A percentile compares a stretch with the other conserved stretches of the same genome.
These are phyloP conservation scores for Fundulus diaphanus DNA, from an alignment of 2,797 vertebrate genomes.

Conservation along the genomic window DNA sequence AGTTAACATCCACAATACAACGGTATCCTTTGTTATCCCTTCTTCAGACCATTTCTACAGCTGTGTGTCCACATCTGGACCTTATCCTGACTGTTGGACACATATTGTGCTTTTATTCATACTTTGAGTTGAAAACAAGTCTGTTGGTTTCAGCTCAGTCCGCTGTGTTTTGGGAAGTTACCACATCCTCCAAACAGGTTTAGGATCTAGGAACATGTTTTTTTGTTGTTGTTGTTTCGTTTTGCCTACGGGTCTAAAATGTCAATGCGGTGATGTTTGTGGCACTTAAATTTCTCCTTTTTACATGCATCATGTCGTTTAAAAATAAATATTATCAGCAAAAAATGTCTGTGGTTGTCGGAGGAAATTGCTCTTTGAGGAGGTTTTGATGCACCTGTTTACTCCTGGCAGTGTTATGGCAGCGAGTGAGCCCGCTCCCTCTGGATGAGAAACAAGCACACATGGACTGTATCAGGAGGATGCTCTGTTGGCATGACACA, in stretches of 20 bases:
- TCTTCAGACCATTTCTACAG: not conserved
- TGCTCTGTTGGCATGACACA: not conserved
- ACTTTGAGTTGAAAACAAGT: not conserved
- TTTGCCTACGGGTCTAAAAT: not conserved
- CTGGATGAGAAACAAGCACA: conserved; percentile 4
- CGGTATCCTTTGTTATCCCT: not conserved
- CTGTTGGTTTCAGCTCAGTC: not conserved
- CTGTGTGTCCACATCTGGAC: not conserved
- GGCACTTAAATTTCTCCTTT: not conserved
- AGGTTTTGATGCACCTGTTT: conserved; percentile 1
- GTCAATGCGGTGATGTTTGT: not conserved
- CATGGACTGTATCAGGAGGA: not conserved
- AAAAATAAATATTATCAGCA: not conserved
- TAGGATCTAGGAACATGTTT: not conserved
- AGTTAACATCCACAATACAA: not conserved
- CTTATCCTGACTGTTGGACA: not conserved
- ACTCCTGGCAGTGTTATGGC: not conserved
- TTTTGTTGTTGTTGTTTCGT: not conserved
- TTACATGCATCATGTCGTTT: not conserved
- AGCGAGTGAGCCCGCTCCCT: not conserved
- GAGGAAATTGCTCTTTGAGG: not conserved
- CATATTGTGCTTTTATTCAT: not conserved
- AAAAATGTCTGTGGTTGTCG: not conserved
- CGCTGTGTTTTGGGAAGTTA: not conserved
- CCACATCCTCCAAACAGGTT: not conserved